Base-by-base conservation (phyloP, 2,888 invertebrate species). In the Pollenia amentaria region DNA sequence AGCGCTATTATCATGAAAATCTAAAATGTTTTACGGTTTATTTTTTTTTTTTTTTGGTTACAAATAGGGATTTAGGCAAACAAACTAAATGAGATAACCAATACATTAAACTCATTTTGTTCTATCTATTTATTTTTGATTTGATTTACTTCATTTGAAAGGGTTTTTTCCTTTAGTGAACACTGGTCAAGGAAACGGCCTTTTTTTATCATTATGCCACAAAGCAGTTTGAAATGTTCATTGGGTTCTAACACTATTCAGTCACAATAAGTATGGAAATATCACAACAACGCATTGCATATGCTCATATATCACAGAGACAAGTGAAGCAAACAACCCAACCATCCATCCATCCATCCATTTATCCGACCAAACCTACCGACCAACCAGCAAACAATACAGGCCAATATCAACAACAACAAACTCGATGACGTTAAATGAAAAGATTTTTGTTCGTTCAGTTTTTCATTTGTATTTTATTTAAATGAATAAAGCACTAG, bases 301-400 rank as follows among this genome's bases (percentile, higher is more conserved):
- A 81, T 84, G 87, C 72, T 84, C 84, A 87, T 87, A 87, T 84
- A 87, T 87, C 84, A 87, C 77, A 60, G 77, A 76, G 80, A 62
- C 87, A 87, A 87, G 87, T 87, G 84, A 84, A 81, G 48, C 62
- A 76, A 77, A 64, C 69, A 78, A 57, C 11, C 69, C 69, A 78
- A 57, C 11, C 69, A 70, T 44, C 53, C 62, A 40, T 42, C 64
- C 72, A 78, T 51, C 64, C 55, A 70, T 55, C 60, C 12, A 40
- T 48, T 55, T 46, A 72, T 60, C 12, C 51, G 60, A 16, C 51
- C 53, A 73, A 75, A 72, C 73, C 57, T 11, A 72, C 70, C 67
- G 21, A 42, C 67, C 72, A 65, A 73, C 79, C 72, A 44, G 70
- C 70, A 70, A 75, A 62, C 69, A 73, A 84, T 65, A 78, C 67